These are phyloP conservation scores for Cydia pomonella DNA, from an alignment of 1,140 invertebrate genomes.

Conservation along the genomic window DNA sequence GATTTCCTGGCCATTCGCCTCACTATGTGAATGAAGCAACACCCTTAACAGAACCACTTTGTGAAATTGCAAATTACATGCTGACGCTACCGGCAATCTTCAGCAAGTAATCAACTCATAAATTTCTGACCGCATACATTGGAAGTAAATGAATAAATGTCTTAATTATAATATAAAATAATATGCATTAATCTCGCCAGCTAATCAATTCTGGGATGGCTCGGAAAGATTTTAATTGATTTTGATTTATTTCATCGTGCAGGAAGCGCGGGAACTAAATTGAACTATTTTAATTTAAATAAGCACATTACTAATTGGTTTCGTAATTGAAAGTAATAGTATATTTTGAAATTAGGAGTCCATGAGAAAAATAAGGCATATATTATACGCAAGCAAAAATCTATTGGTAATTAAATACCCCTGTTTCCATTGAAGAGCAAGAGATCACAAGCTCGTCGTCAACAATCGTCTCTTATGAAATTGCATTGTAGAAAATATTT, in stretches of 20 bases:
- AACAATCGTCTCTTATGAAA: too few species aligned
- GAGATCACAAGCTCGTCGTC: too few species aligned
- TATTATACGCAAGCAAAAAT: not conserved
- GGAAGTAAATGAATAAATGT: constrained; percentile 43
- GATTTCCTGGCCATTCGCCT: not conserved
- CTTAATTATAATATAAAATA: constrained; percentile 48
- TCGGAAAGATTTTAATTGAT: constrained; percentile 44
- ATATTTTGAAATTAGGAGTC: not conserved
- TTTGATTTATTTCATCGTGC: constrained; percentile 37
- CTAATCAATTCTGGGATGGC: constrained; percentile 42
- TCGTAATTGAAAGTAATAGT: not conserved
- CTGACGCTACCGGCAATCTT: constrained; percentile 22
- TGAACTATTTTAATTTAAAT: constrained; percentile 31
- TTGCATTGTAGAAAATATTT: too few species aligned
- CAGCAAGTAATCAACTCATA: constrained; percentile 39
- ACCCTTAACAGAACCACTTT: not conserved
- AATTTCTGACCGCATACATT: constrained; percentile 37
- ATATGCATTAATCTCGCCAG: constrained; percentile 43
- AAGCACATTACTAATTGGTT: not conserved
- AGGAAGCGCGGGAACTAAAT: constrained; percentile 29
- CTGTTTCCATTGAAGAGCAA: too few species aligned
- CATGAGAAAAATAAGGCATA: not conserved
- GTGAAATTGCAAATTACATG: constrained; percentile 4
- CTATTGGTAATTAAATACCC: too few species aligned
- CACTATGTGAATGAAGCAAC: not conserved